Percentiles rank a stretch among this genome's conserved stretches.
These are phyloP conservation scores for Knipowitschia caucasica DNA, from an alignment of 2,797 vertebrate genomes.

Conservation along the genomic window DNA sequence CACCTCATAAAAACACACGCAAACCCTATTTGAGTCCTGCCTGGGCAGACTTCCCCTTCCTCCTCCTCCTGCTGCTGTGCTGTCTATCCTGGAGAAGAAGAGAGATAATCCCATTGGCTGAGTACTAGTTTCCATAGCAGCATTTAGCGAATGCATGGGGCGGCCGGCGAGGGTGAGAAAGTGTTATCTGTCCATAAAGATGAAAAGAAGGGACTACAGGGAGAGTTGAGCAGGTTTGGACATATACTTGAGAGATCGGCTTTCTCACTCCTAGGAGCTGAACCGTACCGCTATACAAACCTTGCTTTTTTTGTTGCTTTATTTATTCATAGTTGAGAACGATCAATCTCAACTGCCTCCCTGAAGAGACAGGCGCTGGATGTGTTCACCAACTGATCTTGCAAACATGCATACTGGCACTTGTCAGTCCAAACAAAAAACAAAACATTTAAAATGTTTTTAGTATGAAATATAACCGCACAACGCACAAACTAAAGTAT, in stretches of 20 bases:
- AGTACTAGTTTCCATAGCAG: slow-evolving; percentile 68
- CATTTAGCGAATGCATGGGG: slow-evolving; percentile 63
- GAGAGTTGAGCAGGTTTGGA: slow-evolving; percentile 23
- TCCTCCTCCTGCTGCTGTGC: slow-evolving; percentile 26
- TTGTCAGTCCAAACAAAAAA: slow-evolving; percentile 31
- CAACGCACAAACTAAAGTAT: no score
- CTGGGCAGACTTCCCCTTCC: slow-evolving; percentile 35
- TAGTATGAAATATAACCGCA: slow-evolving; percentile 68
- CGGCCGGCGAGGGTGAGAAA: slow-evolving; percentile 50
- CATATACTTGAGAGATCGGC: slow-evolving; percentile 34
- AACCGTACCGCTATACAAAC: slow-evolving; percentile 51
- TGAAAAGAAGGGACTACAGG: slow-evolving; percentile 39
- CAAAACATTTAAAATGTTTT: slow-evolving; percentile 55
- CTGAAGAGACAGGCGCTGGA: slow-evolving; percentile 42
- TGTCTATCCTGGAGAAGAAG: slow-evolving; percentile 32
- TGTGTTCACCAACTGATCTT: slow-evolving; percentile 41
- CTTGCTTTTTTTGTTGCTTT: slow-evolving; percentile 52
- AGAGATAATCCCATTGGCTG: slow-evolving; percentile 55
- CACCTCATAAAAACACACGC: slow-evolving; percentile 55
- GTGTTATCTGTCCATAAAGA: slow-evolving; percentile 57
- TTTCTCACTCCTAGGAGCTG: slow-evolving; percentile 23
- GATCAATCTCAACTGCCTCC: slow-evolving; percentile 62
- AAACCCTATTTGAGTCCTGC: slow-evolving; percentile 69
- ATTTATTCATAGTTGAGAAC: slow-evolving; percentile 66
- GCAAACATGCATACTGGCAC: slow-evolving; percentile 41